Percentiles rank a stretch among this genome's conserved stretches.
These are phyloP conservation scores for Leptopterna dolabrata DNA, from an alignment of 2,888 invertebrate genomes.

Conservation along the genomic window DNA sequence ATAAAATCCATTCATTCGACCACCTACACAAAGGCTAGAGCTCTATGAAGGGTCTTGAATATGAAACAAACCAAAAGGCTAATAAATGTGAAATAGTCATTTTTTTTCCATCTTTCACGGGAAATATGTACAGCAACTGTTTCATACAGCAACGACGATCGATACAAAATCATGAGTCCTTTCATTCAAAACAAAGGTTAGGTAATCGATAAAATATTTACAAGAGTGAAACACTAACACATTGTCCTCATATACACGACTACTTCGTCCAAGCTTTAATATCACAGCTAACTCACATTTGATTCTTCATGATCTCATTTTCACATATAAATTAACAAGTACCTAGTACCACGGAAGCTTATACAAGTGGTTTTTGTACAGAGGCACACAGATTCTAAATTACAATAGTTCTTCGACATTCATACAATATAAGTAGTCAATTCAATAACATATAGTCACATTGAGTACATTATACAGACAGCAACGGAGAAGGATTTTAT, in stretches of 20 bases:
- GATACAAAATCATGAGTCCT: constrained; percentile 26
- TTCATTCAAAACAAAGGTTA: neutral
- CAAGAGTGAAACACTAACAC: constrained; percentile 30
- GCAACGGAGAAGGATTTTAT: neutral
- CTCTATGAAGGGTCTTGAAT: neutral
- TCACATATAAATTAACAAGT: constrained; percentile 13
- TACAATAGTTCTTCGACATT: neutral
- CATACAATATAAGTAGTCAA: neutral
- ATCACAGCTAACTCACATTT: constrained; percentile 59
- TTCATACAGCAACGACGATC: constrained; percentile 15
- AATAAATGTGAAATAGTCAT: constrained; percentile 16
- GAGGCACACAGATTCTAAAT: constrained; percentile 35
- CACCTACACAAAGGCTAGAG: neutral
- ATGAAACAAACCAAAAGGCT: neutral
- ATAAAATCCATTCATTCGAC: constrained; percentile 2
- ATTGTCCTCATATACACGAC: constrained; percentile 29
- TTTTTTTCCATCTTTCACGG: neutral
- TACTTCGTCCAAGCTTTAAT: constrained; percentile 59
- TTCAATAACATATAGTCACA: neutral
- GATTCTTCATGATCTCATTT: constrained; percentile 6
- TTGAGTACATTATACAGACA: neutral
- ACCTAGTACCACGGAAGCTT: constrained; percentile 19
- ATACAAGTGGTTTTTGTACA: constrained; percentile 3
- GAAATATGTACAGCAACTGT: neutral
- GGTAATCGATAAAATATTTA: neutral